Percentiles rank a stretch among this genome's conserved stretches.
These are phyloP conservation scores for Hydriomena furcata DNA, from an alignment of 2,888 invertebrate species.

Conservation along the genomic window DNA sequence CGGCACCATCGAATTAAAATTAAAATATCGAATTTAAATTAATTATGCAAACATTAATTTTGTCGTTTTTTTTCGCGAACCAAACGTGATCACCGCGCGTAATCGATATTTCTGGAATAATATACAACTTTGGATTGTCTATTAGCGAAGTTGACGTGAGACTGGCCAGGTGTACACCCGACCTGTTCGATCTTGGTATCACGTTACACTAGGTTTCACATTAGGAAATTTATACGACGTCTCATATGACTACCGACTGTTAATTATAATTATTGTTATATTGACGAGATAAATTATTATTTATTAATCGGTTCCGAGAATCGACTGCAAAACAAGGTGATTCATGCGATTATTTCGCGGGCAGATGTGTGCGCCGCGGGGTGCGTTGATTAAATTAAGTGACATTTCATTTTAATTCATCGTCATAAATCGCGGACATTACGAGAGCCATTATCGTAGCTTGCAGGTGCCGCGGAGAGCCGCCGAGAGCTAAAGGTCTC, in stretches of 20 bases:
- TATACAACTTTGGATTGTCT: conserved; percentile 63
- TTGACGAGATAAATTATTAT: conserved; percentile 75
- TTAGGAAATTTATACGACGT: conserved; percentile 81
- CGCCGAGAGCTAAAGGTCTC: conserved; percentile 53
- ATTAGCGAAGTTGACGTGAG: conserved; percentile 68
- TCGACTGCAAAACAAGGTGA: conserved; percentile 79
- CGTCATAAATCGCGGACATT: conserved; percentile 70
- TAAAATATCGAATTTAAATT: conserved; percentile 32
- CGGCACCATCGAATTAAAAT: no score
- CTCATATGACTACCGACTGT: conserved; percentile 77
- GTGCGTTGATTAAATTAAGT: conserved; percentile 74
- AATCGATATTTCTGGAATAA: conserved; percentile 59
- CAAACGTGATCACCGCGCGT: conserved; percentile 33
- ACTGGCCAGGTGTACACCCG: conserved; percentile 67
- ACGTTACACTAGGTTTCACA: conserved; percentile 80
- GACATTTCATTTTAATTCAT: conserved; percentile 78
- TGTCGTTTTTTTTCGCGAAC: conserved; percentile 29
- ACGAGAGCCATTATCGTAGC: conserved; percentile 62
- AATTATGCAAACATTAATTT: conserved; percentile 29
- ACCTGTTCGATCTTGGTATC: conserved; percentile 70
- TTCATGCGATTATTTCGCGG: conserved; percentile 67
- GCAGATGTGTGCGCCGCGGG: conserved; percentile 68
- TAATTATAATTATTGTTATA: conserved; percentile 82
- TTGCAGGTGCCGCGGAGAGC: conserved; percentile 55
- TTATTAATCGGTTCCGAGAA: conserved; percentile 78